Base-by-base conservation (phyloP, 2,797 vertebrate genomes). In the Siniperca scherzeri region DNA sequence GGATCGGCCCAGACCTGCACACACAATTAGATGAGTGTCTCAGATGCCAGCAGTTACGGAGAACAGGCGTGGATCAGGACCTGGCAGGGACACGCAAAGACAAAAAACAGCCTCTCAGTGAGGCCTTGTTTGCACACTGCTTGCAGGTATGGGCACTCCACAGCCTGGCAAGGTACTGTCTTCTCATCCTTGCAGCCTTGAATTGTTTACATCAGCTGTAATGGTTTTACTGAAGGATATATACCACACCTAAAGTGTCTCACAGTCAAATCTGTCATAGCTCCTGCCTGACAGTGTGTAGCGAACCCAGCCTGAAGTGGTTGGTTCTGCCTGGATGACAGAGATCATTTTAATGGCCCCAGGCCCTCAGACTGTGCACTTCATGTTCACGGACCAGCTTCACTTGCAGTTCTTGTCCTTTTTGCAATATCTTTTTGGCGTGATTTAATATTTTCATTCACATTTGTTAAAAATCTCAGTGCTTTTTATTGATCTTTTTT, bases 1-100 rank as follows among this genome's bases (percentile, higher is more conserved):
- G 53, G 83, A 91, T 90, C 22, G 46, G 92, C 83, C 81, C 80
- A 83, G 90, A 93, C 94, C 70, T 93, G 93, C 73, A 91, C 86
- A 87, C 72, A 80, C 90, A 92, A 93, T 94, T 93, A 93, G 77
- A 86, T 55, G 87, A 89, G 81, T 70, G 72, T 86, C 79, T 92
- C 62, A 36, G 40, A 69, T 76, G 64, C 57, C 83, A 80, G 87
- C 61, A 80, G 74, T 80, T 74, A 67, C 1, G 0, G 80, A 72
- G 77, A 89, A 77, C 17, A 55, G 93, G 92, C 17, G 91, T 90
- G 77, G 78, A 80, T 82, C 60, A 69, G 74, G 75, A 79, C 82
- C 82, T 68, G 69, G 85, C 82, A 89, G 74, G 70, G 73, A 76
- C 83, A 87, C n/a, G 78, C 79, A 73, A 78, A 86, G 60, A 70